phyloP scores from a whole-genome alignment of 1,140 invertebrate species.

The Parapsyche elsis region DNA sequence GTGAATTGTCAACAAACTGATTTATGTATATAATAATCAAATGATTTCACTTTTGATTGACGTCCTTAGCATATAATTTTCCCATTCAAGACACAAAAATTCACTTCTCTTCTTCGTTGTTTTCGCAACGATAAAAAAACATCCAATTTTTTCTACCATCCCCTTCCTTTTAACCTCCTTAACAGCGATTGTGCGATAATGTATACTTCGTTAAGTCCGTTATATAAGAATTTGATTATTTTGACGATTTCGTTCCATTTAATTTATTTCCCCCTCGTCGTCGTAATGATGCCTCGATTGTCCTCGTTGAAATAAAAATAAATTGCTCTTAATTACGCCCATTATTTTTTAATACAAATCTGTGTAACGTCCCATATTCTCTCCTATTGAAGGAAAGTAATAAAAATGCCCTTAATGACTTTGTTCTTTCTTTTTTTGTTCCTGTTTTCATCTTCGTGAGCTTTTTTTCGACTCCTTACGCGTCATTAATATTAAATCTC shows the following conservation, averaged over 20 bases:
- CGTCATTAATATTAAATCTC: slow-evolving; percentile 39
- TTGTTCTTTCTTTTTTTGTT: slow-evolving; percentile 22
- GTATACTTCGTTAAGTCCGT: slow-evolving; percentile 24
- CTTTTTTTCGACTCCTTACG: slow-evolving; percentile 46
- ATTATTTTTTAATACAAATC: slow-evolving; percentile 43
- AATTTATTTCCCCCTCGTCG: slow-evolving; percentile 7
- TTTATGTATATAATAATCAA: neutral
- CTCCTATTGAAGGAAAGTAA: slow-evolving; percentile 21
- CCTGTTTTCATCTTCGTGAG: slow-evolving; percentile 30
- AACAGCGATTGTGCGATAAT: slow-evolving; percentile 16
- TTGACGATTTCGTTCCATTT: slow-evolving; percentile 29
- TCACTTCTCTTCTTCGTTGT: neutral
- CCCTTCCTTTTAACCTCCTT: neutral
- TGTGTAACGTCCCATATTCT: slow-evolving; percentile 40
- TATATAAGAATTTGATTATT: slow-evolving; percentile 25
- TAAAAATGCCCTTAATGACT: slow-evolving; percentile 49
- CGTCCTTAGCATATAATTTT: neutral
- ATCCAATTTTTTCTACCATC: neutral
- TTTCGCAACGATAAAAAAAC: neutral
- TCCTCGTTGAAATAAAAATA: slow-evolving; percentile 36
- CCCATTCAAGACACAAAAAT: neutral
- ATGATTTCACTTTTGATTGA: slow-evolving; percentile 1
- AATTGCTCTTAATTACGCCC: slow-evolving; percentile 32
- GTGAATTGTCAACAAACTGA: too few relatives aligned
- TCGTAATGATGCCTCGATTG: slow-evolving; percentile 18